These are phyloP conservation scores for Himalopsyche japonica DNA, from an alignment of 2,888 invertebrate genomes.

Conservation along the genomic window DNA sequence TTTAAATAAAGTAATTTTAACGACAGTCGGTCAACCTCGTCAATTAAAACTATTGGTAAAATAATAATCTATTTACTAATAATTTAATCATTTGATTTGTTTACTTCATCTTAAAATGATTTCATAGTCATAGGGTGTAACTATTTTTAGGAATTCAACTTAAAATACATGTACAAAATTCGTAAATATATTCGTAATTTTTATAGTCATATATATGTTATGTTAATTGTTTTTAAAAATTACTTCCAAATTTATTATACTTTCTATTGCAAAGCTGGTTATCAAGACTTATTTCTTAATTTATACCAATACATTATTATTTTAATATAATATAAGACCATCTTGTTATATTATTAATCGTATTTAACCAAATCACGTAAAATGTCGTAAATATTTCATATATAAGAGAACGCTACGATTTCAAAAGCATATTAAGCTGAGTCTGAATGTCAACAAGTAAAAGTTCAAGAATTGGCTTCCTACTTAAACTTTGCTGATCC, in stretches of 20 bases:
- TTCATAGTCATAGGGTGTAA: too few species aligned
- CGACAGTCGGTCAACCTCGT: too few species aligned
- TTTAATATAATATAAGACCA: neutral
- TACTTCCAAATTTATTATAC: neutral
- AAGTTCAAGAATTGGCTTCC: neutral
- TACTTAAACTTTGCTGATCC: neutral
- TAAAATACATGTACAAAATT: too few species aligned
- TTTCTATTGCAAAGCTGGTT: neutral
- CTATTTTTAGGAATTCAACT: too few species aligned
- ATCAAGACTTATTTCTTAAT: neutral
- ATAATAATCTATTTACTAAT: too few species aligned
- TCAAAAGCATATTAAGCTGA: neutral
- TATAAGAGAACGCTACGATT: neutral
- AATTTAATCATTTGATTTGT: too few species aligned
- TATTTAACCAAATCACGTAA: neutral
- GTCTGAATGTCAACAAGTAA: slow-evolving; percentile 5
- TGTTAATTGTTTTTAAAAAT: too few species aligned
- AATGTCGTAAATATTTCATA: neutral
- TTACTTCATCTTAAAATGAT: too few species aligned
- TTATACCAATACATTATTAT: neutral
- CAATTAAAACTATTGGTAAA: too few species aligned
- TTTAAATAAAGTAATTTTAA: too few species aligned
- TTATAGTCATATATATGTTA: too few species aligned
- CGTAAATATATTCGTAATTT: too few species aligned
- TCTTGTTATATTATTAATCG: neutral